Percentiles rank a stretch among this genome's conserved stretches.
These are phyloP conservation scores for Rhorus exstirpatorius DNA, from an alignment of 2,888 invertebrate species.

Conservation along the genomic window DNA sequence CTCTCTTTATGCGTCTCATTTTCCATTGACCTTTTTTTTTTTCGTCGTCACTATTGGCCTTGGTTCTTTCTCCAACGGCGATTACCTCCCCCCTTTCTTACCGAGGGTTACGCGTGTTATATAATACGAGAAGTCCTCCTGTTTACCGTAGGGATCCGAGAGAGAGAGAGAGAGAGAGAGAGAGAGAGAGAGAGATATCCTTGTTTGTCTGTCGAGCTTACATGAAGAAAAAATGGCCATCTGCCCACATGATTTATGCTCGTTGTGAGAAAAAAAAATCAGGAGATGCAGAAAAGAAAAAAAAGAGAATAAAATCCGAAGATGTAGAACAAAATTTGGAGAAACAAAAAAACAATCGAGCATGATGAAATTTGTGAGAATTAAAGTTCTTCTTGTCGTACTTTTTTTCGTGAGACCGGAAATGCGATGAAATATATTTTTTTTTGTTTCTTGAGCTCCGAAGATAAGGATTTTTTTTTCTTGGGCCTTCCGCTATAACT, in stretches of 20 bases:
- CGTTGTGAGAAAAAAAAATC: conserved; percentile 15
- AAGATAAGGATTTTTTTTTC: no score
- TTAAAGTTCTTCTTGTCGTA: neutral
- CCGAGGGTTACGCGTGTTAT: no score
- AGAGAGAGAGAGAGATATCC: no score
- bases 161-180: conserved; percentile 28
- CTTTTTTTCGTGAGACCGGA: conserved; percentile 10
- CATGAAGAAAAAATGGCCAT: conserved; percentile 63
- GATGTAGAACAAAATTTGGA: conserved; percentile 16
- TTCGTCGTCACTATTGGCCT: neutral
- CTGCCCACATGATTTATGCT: conserved; percentile 67
- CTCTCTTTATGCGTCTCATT: conserved; percentile 36
- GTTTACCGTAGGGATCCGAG: conserved; percentile 67
- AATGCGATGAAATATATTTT: neutral
- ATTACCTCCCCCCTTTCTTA: no score
- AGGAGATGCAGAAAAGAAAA: no score
- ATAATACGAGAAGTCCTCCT: conserved; percentile 40
- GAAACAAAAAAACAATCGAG: conserved; percentile 10
- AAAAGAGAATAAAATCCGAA: neutral
- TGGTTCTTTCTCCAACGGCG: conserved; percentile 49
- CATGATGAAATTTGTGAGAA: conserved; percentile 6
- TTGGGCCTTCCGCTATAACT: no score
- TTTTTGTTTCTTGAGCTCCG: neutral
- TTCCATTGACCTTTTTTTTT: conserved; percentile 31
- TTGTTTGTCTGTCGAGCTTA: conserved; percentile 50